Conservation (phyloP, 35 echinoderm and acorn worm species). For the Anneissia japonica region DNA sequence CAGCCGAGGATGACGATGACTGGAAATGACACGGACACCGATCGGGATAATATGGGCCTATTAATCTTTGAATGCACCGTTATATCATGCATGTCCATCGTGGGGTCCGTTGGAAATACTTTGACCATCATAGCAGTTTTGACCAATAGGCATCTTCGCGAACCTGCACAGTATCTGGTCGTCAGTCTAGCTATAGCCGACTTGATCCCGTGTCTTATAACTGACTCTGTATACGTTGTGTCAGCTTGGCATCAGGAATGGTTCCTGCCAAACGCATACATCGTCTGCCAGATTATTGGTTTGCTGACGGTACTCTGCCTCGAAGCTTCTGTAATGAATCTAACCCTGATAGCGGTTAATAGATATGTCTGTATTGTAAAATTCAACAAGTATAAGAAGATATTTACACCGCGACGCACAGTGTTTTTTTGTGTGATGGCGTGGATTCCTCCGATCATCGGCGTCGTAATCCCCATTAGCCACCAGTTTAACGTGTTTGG, state of each 20-base stretch:
- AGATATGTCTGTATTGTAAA: background rate
- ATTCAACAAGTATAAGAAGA: background rate
- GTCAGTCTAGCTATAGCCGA: background rate
- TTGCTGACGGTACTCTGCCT: background rate
- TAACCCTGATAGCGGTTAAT: background rate
- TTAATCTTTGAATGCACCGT: background rate
- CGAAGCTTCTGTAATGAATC: background rate
- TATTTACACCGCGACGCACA: background rate
- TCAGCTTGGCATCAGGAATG: background rate
- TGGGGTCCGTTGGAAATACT: background rate
- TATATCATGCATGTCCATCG: background rate
- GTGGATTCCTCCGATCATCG: background rate
- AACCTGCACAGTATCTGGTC: background rate
- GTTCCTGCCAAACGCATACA: background rate
- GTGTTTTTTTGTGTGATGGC: background rate
- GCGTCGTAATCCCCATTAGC: background rate
- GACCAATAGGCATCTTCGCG: background rate
- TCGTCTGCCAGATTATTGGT: background rate
- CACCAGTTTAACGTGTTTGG: background rate
- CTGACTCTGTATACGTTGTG: background rate
- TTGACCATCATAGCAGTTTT: background rate
- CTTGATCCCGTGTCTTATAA: background rate
- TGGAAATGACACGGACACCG: background rate
- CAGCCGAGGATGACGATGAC: background rate
- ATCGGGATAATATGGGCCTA: background rate